phyloP scores from a whole-genome alignment of 2,888 invertebrate genomes.

The Altica lythri region DNA sequence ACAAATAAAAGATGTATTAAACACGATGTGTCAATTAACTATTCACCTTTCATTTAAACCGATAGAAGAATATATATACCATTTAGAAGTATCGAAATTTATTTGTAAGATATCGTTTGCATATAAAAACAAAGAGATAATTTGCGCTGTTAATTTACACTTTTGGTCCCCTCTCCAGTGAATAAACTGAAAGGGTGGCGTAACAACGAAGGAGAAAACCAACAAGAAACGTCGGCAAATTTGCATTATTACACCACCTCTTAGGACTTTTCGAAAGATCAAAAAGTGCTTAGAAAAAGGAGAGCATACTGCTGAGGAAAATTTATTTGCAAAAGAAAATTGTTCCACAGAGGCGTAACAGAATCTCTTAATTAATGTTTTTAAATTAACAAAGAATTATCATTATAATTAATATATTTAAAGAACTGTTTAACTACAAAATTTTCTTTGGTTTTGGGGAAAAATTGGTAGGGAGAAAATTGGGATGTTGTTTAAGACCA shows the following conservation, averaged over 20 bases:
- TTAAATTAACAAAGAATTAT: too few relatives aligned
- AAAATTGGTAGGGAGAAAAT: too few relatives aligned
- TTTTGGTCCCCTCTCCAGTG: conserved; percentile 11
- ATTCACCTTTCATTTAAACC: too few relatives aligned
- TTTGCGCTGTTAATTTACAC: conserved; percentile 24
- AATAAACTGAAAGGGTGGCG: conserved; percentile 16
- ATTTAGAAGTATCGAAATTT: too few relatives aligned
- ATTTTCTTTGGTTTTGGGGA: too few relatives aligned
- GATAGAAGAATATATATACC: too few relatives aligned
- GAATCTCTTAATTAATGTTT: too few relatives aligned
- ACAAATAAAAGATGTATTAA: too few relatives aligned
- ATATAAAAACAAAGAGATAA: conserved; percentile 12
- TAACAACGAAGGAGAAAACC: conserved; percentile 23
- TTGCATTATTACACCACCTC: conserved; percentile 29
- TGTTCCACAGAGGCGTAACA: neutral
- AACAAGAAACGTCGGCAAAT: conserved; percentile 18
- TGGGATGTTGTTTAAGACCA: too few relatives aligned
- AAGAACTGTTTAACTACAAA: too few relatives aligned
- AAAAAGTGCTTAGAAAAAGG: conserved; percentile 19
- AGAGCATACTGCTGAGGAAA: conserved; percentile 8
- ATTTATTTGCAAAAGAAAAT: neutral
- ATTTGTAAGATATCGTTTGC: conserved; percentile 13
- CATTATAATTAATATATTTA: too few relatives aligned
- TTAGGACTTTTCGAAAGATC: conserved; percentile 21
- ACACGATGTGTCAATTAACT: too few relatives aligned